Percentiles rank a stretch among this genome's conserved stretches.
Evolutionary conservation across 2,797 vertebrate species (phyloP).

Genomic region (Pangasius macronema): DNA sequence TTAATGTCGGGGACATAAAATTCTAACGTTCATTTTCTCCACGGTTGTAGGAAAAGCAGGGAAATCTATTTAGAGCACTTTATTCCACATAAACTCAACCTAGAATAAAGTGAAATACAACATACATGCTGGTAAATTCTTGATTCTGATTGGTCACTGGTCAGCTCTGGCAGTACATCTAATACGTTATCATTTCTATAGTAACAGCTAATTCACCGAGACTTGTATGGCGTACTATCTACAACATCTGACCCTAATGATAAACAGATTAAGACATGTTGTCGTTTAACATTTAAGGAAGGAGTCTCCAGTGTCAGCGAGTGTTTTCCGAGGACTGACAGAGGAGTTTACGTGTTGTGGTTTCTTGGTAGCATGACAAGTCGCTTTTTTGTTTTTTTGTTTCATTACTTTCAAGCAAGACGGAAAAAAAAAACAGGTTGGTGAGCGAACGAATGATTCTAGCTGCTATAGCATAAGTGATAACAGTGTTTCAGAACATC

Average conservation of each 20-base stretch:
- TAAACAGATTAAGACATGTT: not conserved
- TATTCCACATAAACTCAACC: conserved; percentile 19
- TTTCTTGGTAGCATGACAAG: not conserved
- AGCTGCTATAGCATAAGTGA: not conserved
- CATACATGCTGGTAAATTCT: not conserved
- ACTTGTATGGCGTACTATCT: not conserved
- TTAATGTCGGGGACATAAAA: conserved; percentile 74
- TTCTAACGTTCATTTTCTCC: conserved; percentile 56
- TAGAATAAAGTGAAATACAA: not conserved
- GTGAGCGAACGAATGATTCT: not conserved
- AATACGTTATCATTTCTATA: not conserved
- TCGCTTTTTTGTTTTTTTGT: no score
- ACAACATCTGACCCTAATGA: not conserved
- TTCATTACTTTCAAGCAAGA: not conserved
- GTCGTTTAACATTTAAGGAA: not conserved
- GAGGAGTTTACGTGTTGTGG: no score
- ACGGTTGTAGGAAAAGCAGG: conserved; percentile 20
- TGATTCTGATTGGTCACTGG: not conserved
- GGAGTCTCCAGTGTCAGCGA: not conserved
- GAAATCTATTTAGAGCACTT: conserved; percentile 38
- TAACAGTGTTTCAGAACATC: not conserved
- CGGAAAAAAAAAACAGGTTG: not conserved
- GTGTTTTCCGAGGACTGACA: no score
- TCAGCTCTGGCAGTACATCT: not conserved
- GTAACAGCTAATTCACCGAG: not conserved